Evolutionary conservation across 2,113 vertebrate species (phyloP), one percentile per base, ranked within the genome.

Genomic region (Oreocharis arfaki): DNA sequence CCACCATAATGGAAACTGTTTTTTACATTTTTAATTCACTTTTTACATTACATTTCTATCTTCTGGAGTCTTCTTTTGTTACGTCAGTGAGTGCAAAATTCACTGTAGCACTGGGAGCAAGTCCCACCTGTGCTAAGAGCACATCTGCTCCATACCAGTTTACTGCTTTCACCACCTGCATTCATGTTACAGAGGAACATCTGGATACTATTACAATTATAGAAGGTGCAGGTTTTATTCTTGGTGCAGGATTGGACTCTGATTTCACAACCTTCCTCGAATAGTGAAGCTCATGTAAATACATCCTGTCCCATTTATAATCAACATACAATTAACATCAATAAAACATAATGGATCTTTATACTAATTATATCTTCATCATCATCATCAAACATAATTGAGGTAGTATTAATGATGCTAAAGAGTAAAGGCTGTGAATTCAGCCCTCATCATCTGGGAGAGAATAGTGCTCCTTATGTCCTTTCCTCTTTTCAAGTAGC

Each of bases 91-190:
- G 35, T 60, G 87, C 64, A 95, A 81, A 88, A 96, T 77, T 96
- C 93, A 93, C 95, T 97, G 84, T 82, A 89, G 82, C 90, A n/a
- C 35, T 97, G 96, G 92, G 96, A 96, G 92, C 69, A 87, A 92
- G 95, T 96, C 95, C 97, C 98, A 98, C 97, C 98, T 98, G 97
- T 97, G 95, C 96, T 95, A 93, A 95, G 97, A 98, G 97, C 97
- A 98, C 98, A 98, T 98, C 98, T 98, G 98, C 98, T 97, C 98
- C 97, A 97, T 99, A 98, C 97, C 84, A 81, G 98, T 98, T 98
- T 98, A 98, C 98, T 98, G 98, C 98, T 99, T 98, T 99, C 99
- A 99, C 98, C 99, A 99, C 99, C 98, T 98, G 98, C 98, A 98
- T 99, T 98, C 96, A 77, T 97, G 98, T 98, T 98, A 98, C 93